Evolutionary conservation across 1,140 invertebrate species (phyloP).

Genomic region (Dufourea novaeangliae): DNA sequence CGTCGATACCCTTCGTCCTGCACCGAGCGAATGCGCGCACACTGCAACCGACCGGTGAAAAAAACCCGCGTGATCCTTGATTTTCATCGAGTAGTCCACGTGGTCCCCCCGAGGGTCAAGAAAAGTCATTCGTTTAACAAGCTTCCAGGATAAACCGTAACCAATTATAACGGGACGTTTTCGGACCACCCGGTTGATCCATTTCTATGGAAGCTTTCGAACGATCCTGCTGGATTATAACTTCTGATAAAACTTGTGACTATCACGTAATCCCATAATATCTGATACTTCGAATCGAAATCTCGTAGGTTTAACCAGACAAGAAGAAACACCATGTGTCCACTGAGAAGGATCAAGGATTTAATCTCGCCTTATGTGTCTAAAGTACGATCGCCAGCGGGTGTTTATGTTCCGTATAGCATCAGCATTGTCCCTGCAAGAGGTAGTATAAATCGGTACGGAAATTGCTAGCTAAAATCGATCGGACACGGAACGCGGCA

Average conservation of each 20-base stretch:
- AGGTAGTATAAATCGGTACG: constrained; percentile 23
- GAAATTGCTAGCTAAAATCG: constrained; percentile 66
- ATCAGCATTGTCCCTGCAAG: neutral
- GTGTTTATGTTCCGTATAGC: neutral
- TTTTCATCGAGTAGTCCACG: constrained; percentile 64
- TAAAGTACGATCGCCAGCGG: no score
- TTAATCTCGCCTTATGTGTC: neutral
- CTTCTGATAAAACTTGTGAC: no score
- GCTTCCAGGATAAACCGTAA: constrained; percentile 61
- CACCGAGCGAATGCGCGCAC: constrained; percentile 47
- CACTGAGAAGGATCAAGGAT: neutral
- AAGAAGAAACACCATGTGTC: neutral
- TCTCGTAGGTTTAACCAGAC: no score
- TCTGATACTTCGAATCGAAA: no score
- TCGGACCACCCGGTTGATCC: constrained; percentile 34
- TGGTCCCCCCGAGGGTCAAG: constrained; percentile 43
- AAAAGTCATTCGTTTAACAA: constrained; percentile 57
- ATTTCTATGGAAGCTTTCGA: constrained; percentile 6
- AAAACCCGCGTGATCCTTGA: constrained; percentile 61
- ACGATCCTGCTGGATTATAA: neutral
- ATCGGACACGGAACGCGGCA: constrained; percentile 57
- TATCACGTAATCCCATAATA: no score
- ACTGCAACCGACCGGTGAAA: constrained; percentile 26
- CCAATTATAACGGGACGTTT: constrained; percentile 60
- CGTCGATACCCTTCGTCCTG: constrained; percentile 57